These are phyloP conservation scores for Ceyx melanurus DNA, from an alignment of 2,113 vertebrate genomes.

Conservation along the genomic window DNA sequence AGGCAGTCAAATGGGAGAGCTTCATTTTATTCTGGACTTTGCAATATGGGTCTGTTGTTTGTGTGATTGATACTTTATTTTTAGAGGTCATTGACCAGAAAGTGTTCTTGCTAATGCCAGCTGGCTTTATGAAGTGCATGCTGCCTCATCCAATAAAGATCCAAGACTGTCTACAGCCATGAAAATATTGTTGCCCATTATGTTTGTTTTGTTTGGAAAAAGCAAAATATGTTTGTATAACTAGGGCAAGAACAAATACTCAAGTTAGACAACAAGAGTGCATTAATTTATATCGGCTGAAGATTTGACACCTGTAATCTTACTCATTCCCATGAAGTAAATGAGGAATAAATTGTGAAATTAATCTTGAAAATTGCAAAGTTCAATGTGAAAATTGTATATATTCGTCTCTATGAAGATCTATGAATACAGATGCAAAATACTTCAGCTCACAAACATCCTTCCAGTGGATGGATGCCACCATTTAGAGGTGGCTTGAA, in stretches of 20 bases:
- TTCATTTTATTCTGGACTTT: slow-evolving; percentile 24
- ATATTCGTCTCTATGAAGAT: neutral
- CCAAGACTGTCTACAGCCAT: neutral
- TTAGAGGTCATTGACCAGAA: slow-evolving; percentile 64
- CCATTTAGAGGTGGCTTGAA: neutral
- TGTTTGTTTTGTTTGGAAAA: slow-evolving; percentile 4
- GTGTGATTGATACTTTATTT: slow-evolving; percentile 47
- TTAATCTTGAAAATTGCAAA: neutral
- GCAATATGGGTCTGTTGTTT: neutral
- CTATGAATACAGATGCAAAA: neutral
- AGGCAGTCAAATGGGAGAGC: slow-evolving; percentile 11
- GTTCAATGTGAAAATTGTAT: neutral
- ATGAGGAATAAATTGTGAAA: slow-evolving; percentile 3
- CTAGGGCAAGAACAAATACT: neutral
- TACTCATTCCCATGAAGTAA: neutral
- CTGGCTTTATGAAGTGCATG: slow-evolving; percentile 39
- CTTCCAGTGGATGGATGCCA: neutral
- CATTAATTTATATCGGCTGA: neutral
- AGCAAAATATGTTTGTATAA: neutral
- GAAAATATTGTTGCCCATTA: slow-evolving; percentile 5
- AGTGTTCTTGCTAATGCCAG: slow-evolving; percentile 39
- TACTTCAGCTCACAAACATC: neutral
- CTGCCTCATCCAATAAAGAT: slow-evolving; percentile 27
- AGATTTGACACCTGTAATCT: neutral
- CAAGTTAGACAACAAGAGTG: neutral